Evolutionary conservation across 1,140 invertebrate species (phyloP), one percentile per base, ranked within the genome.

Genomic region (Rhyacophila brunnea): DNA sequence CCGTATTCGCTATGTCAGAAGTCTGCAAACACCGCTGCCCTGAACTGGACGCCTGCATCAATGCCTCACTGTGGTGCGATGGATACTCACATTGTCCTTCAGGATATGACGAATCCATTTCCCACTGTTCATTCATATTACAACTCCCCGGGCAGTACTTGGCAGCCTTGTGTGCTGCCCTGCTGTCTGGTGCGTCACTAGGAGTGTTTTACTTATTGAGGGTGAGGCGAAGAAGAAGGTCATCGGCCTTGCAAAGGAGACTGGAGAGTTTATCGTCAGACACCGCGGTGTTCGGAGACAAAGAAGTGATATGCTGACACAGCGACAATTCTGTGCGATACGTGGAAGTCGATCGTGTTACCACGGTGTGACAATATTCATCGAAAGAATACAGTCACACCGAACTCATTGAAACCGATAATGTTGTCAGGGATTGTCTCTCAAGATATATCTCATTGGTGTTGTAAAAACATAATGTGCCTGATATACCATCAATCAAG

Each of bases 251-350:
- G 11, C 87, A 90, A 68, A 87, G 88, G 56, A 81, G 88, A 1
- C 80, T 90, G 32, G 89, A 90, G 68, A 89, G 87, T 62, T 78
- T 90, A 10, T 87, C 86, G 56, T 89, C 84, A 2, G 88, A 89
- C 74, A 89, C 87, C 48, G 87, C 87, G 53, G 87, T 89, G 62
- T 85, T 90, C 69, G 88, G 89, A 66, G 87, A 89, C 66, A 91
- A 91, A 74, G 90, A 91, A 77, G 87, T 91, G 76, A 91, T 91
- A 83, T 91, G 90, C 90, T 93, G 91, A 93, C 90, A 90, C 83
- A 90, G 85, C 85, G 89, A 92, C 83, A 89, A 88, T 88, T 91
- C 90, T 86, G 90, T 91, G 77, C 88, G 90, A 74, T 92, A 92
- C 79, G 88, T 92, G 69, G 90, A 93, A 79, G 86, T 92, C 61